Conservation (phyloP, 35 echinoderm and acorn worm species). For the Amphiura filiformis region DNA sequence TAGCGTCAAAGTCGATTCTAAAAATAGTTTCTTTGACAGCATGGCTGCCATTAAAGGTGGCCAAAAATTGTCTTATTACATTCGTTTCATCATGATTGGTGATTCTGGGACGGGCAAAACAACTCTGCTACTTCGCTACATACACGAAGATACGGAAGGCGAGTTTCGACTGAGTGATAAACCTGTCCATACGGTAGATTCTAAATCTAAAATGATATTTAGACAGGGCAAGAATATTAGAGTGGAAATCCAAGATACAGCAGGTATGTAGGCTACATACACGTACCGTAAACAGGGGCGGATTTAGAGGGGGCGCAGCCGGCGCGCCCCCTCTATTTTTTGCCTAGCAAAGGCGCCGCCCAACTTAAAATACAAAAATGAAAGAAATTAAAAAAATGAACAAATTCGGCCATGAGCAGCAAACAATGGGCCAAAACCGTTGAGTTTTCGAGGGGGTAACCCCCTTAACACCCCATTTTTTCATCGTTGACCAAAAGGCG, state of each 20-base stretch:
- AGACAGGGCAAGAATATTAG: conserved; percentile 47
- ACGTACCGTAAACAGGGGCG: too few species aligned
- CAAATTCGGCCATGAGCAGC: too few species aligned
- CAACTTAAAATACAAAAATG: too few species aligned
- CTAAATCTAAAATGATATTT: conserved; percentile 6
- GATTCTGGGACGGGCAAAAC: conserved; percentile 80
- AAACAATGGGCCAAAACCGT: too few species aligned
- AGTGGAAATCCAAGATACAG: conserved; percentile 79
- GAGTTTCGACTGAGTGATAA: not conserved
- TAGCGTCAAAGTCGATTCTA: not conserved
- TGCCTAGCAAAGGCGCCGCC: too few species aligned
- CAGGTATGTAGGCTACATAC: conserved; percentile 71
- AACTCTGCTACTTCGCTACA: conserved; percentile 47
- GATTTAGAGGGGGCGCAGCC: too few species aligned
- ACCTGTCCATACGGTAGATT: conserved; percentile 23
- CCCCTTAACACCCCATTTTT: too few species aligned
- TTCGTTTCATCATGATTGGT: conserved; percentile 53
- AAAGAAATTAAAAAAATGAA: too few species aligned
- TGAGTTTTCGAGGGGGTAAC: too few species aligned
- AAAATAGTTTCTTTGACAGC: conserved; percentile 6
- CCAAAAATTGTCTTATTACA: not conserved
- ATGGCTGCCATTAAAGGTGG: not conserved
- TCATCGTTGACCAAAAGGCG: too few species aligned
- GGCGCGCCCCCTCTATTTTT: too few species aligned
- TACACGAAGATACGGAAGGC: not conserved